Conservation (phyloP, 2,797 vertebrate genomes). For the Pristis pectinata region DNA sequence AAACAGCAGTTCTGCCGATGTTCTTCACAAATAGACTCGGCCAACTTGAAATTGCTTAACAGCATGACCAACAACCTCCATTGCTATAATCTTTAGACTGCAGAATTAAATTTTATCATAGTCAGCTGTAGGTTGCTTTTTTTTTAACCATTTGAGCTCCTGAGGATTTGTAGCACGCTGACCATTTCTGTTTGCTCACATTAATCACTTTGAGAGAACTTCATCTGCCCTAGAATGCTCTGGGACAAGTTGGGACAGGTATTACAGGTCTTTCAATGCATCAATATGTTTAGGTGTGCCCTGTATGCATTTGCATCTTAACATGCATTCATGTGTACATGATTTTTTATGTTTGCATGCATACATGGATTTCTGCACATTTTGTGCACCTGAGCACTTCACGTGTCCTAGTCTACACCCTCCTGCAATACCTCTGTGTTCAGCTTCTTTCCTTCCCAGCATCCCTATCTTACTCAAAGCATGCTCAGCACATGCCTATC, state of each 20-base stretch:
- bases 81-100: too few species aligned
- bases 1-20: slow-evolving; percentile 48
- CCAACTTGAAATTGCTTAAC: slow-evolving; percentile 16
- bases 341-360: too few species aligned
- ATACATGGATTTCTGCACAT: not conserved
- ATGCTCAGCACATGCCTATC: not conserved
- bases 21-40: slow-evolving; percentile 40
- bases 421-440: not conserved
- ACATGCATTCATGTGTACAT: too few species aligned
- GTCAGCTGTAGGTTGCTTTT: too few species aligned
- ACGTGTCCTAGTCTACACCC: not conserved
- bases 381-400: not conserved
- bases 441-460: not conserved
- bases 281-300: not conserved
- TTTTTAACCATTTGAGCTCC: not conserved
- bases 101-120: not conserved
- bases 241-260: not conserved
- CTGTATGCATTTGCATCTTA: not conserved
- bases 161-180: not conserved
- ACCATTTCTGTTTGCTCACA: not conserved
- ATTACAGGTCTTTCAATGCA: not conserved
- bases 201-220: not conserved
- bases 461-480: not conserved
- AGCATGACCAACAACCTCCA: not conserved
- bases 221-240: not conserved